A percentile compares a stretch with the other conserved stretches of the same genome.
These are phyloP conservation scores for Hyperopisus bebe DNA, from an alignment of 2,113 vertebrate genomes.

Conservation along the genomic window DNA sequence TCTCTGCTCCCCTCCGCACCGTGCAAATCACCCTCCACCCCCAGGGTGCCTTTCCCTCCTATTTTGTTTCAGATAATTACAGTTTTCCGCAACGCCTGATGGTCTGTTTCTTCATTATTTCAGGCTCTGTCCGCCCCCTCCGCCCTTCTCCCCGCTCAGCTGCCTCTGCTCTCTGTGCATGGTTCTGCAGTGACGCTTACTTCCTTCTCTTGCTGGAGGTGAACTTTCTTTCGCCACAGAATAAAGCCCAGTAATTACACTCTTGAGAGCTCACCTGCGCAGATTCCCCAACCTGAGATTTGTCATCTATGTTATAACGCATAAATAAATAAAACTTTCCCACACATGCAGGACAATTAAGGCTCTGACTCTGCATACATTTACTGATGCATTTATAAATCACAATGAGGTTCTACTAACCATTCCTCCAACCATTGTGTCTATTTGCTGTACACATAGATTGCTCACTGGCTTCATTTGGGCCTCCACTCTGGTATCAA, in stretches of 20 bases:
- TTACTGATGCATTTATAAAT: neutral
- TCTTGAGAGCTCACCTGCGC: slow-evolving; percentile 7
- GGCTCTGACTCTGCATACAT: neutral
- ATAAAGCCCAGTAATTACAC: slow-evolving; percentile 1
- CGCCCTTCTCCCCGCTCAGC: neutral
- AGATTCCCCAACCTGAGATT: neutral
- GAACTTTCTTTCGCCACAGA: neutral
- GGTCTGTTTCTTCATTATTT: slow-evolving; percentile 21
- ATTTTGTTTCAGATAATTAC: slow-evolving; percentile 26
- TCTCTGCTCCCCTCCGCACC: slow-evolving; percentile 11
- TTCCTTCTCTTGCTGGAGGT: slow-evolving; percentile 1
- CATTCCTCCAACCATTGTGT: neutral
- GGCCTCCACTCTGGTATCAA: neutral
- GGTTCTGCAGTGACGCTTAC: neutral
- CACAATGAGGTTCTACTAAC: neutral
- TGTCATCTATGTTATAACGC: neutral
- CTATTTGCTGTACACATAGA: neutral
- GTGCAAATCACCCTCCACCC: slow-evolving; percentile 7
- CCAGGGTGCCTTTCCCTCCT: slow-evolving; percentile 10
- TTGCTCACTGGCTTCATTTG: neutral
- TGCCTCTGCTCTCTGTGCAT: neutral
- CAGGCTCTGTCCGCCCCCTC: neutral
- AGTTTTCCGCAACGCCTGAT: slow-evolving; percentile 10
- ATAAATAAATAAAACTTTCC: slow-evolving; percentile 2
- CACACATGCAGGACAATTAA: neutral